Percentiles rank a stretch among this genome's conserved stretches.
Evolutionary conservation across 1,140 invertebrate genomes (phyloP).

Genomic region (Eupristina koningsbergeri): DNA sequence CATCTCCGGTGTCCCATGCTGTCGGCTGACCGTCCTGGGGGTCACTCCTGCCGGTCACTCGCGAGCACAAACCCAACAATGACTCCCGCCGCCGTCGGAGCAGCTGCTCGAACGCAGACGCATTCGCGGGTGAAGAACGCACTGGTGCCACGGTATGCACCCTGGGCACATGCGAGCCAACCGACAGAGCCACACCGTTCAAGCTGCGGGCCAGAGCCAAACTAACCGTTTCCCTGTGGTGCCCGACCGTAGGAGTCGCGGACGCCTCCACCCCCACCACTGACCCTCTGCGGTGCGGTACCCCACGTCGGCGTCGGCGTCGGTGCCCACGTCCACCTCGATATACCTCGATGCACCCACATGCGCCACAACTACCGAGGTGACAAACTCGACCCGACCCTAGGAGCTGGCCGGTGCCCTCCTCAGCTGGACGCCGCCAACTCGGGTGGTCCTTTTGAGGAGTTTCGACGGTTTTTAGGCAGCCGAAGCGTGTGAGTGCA

Average conservation of each 20-base stretch:
- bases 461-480: no score
- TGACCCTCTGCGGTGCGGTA: not conserved
- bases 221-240: constrained; percentile 54
- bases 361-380: not conserved
- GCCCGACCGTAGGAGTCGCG: not conserved
- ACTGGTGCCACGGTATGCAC: not conserved
- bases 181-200: constrained; percentile 47
- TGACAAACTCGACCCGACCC: no score
- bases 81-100: constrained; percentile 23
- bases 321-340: no score
- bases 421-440: no score
- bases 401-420: no score
- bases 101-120: not conserved
- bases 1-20: constrained; percentile 47
- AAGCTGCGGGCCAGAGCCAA: constrained; percentile 56
- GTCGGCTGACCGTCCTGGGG: not conserved
- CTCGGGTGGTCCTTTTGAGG: no score
- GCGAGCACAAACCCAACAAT: not conserved
- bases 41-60: not conserved
- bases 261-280: constrained; percentile 5
- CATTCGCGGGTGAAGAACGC: not conserved
- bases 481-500: no score
- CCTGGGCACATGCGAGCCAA: not conserved
- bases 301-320: not conserved
- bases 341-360: not conserved